Percentiles rank a stretch among this genome's conserved stretches.
Evolutionary conservation across 1,140 invertebrate genomes (phyloP).

Genomic region (Drosophila suzukii): DNA sequence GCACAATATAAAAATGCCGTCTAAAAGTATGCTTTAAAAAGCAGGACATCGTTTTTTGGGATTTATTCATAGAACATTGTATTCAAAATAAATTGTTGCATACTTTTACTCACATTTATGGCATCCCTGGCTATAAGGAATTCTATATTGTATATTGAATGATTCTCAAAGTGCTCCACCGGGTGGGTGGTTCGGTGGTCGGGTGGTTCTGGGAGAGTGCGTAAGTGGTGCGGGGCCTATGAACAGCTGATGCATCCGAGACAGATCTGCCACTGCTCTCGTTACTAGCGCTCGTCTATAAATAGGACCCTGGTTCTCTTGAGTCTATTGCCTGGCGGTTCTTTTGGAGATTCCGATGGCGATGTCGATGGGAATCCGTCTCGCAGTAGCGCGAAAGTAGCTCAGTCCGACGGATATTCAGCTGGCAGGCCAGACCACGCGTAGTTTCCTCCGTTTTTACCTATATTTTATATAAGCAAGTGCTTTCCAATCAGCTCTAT

Average conservation of each 20-base stretch:
- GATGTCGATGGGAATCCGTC: conserved; percentile 16
- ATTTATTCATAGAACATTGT: no score
- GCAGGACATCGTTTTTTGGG: no score
- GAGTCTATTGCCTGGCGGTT: conserved; percentile 50
- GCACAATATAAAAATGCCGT: no score
- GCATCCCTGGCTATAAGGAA: no score
- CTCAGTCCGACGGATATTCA: conserved; percentile 58
- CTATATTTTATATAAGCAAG: conserved; percentile 68
- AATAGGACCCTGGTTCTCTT: conserved; percentile 68
- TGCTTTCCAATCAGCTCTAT: conserved; percentile 12
- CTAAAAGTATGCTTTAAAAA: not conserved
- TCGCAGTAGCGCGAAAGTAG: conserved; percentile 74
- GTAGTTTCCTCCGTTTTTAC: conserved; percentile 34
- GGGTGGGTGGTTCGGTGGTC: conserved; percentile 9
- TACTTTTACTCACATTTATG: not conserved
- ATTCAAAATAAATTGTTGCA: not conserved
- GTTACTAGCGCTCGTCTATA: conserved; percentile 72
- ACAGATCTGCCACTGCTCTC: conserved; percentile 48
- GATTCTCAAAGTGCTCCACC: not conserved
- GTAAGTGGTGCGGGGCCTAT: conserved; percentile 17
- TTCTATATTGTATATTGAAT: no score
- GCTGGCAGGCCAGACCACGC: conserved; percentile 44
- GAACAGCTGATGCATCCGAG: conserved; percentile 35
- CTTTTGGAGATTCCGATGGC: conserved; percentile 71
- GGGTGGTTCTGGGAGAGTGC: conserved; percentile 24